These are phyloP conservation scores for Microplitis demolitor DNA, from an alignment of 1,140 invertebrate genomes.

Conservation along the genomic window DNA sequence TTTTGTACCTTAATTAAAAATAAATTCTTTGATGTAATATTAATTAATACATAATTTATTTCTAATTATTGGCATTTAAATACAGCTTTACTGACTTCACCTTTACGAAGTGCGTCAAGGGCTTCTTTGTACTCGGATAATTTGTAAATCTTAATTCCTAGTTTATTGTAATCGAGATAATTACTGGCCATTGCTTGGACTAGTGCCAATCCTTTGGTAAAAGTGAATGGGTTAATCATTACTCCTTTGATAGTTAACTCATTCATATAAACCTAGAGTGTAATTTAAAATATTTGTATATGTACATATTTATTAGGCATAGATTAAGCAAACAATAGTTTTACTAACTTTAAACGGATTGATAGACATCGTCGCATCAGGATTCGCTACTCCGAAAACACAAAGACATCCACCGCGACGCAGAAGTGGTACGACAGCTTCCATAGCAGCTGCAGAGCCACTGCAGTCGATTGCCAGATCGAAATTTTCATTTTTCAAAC, in stretches of 20 bases:
- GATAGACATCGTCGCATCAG: conserved; percentile 56
- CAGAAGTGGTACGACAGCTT: conserved; percentile 59
- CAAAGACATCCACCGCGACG: conserved; percentile 62
- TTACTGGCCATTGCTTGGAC: conserved; percentile 67
- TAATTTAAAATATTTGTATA: neutral
- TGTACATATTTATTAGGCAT: neutral
- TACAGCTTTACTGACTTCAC: conserved; percentile 69
- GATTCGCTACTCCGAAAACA: conserved; percentile 65
- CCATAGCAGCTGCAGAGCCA: conserved; percentile 65
- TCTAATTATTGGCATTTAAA: conserved; percentile 62
- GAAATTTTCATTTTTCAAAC: conserved; percentile 61
- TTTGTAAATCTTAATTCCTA: conserved; percentile 68
- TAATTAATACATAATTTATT: neutral
- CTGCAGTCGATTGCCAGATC: conserved; percentile 73
- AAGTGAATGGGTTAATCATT: conserved; percentile 71
- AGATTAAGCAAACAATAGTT: neutral
- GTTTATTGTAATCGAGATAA: conserved; percentile 68
- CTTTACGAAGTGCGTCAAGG: conserved; percentile 63
- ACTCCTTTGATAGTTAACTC: conserved; percentile 70
- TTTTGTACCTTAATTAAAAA: neutral
- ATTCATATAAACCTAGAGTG: conserved; percentile 66
- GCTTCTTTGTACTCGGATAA: conserved; percentile 67
- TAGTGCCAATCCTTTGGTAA: conserved; percentile 67
- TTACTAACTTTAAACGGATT: conserved; percentile 46
- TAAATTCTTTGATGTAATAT: too few relatives aligned